Conservation (phyloP, 2,888 invertebrate species). For the Pristionchus japonicus region DNA sequence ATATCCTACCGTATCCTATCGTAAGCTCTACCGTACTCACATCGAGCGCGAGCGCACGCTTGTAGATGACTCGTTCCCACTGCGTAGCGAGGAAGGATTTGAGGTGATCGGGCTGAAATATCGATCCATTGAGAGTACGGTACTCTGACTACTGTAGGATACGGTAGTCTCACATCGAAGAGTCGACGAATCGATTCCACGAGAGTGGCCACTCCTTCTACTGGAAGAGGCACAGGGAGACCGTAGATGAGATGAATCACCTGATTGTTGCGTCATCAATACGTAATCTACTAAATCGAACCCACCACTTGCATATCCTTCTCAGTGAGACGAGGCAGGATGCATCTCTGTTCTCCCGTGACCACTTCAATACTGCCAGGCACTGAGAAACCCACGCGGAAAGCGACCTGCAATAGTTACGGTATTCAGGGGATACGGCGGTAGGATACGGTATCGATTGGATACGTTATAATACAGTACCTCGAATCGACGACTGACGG, state of each 20-base stretch:
- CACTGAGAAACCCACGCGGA: no score
- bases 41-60: background rate
- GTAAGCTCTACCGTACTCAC: constrained; percentile 22
- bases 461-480: background rate
- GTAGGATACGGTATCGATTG: background rate
- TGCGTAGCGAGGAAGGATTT: background rate
- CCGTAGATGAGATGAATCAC: constrained; percentile 38
- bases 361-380: background rate
- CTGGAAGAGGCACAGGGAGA: constrained; percentile 1
- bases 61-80: constrained; percentile 19
- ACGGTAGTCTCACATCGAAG: background rate
- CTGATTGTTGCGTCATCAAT: background rate
- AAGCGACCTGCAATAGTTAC: background rate
- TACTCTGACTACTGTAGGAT: no score
- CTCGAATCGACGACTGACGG: background rate
- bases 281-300: background rate
- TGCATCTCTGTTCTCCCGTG: background rate
- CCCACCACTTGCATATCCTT: constrained; percentile 40
- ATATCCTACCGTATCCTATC: no score
- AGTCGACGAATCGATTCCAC: background rate
- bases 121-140: no score
- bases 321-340: background rate
- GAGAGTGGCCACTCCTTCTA: background rate
- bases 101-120: background rate
- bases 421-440: background rate